These are phyloP conservation scores for Onthophagus taurus DNA, from an alignment of 1,140 invertebrate genomes.

Conservation along the genomic window DNA sequence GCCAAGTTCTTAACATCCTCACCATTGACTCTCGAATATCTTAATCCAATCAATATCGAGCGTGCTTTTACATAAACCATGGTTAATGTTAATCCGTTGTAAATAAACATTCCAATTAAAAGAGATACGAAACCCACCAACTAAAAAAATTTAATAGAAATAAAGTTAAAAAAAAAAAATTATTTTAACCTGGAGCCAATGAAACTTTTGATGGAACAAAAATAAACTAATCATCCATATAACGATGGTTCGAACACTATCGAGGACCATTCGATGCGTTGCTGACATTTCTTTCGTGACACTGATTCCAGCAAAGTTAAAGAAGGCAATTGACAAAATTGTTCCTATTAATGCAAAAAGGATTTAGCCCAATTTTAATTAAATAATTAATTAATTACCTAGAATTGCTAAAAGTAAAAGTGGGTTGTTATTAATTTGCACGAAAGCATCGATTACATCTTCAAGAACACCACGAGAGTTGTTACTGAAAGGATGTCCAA, in stretches of 20 bases:
- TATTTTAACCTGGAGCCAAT: conserved; percentile 58
- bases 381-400: conserved; percentile 46
- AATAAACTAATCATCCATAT: conserved; percentile 77
- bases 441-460: conserved; percentile 73
- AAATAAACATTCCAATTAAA: conserved; percentile 30
- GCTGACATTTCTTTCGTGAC: conserved; percentile 92
- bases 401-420: conserved; percentile 53
- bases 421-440: conserved; percentile 65
- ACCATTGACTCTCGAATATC: conserved; percentile 18
- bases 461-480: conserved; percentile 74
- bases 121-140: conserved; percentile 27
- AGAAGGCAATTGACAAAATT: conserved; percentile 89
- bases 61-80: conserved; percentile 15
- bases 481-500: conserved; percentile 61
- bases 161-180: background rate
- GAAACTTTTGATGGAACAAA: conserved; percentile 69
- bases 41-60: conserved; percentile 6
- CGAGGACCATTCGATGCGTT: conserved; percentile 86
- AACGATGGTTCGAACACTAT: conserved; percentile 79
- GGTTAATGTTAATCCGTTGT: conserved; percentile 27
- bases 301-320: conserved; percentile 91
- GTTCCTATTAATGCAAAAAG: conserved; percentile 51
- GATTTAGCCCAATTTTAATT: conserved; percentile 4
- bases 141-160: conserved; percentile 18
- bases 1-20: conserved; percentile 21